Percentiles rank a stretch among this genome's conserved stretches.
Conservation (phyloP, 1,140 invertebrate species). For the Pararge aegeria region DNA sequence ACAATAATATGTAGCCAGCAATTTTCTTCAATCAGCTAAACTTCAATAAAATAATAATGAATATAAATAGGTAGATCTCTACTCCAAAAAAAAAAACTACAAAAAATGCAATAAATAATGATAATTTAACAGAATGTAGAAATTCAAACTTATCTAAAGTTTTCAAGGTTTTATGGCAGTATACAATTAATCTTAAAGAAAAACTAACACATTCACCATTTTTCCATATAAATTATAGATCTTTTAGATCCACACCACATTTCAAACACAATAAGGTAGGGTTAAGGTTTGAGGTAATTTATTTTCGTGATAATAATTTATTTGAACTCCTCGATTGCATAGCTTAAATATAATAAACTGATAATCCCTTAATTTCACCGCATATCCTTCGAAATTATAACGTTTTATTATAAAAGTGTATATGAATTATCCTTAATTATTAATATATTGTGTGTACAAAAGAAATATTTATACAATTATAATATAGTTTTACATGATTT, state of each 20-base stretch:
- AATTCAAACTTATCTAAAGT: neutral
- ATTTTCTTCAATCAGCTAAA: conserved; percentile 10
- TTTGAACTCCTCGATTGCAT: neutral
- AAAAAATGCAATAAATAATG: conserved; percentile 34
- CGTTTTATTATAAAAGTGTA: neutral
- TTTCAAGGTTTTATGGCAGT: neutral
- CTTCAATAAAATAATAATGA: conserved; percentile 16
- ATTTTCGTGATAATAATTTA: neutral
- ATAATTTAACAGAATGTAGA: neutral
- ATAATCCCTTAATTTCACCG: conserved; percentile 2
- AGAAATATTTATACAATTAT: conserved; percentile 14
- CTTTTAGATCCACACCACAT: neutral
- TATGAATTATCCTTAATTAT: neutral
- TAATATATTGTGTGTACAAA: neutral
- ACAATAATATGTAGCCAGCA: conserved; percentile 11
- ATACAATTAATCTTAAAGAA: conserved; percentile 1
- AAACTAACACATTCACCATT: neutral
- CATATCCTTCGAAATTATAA: neutral
- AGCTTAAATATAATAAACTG: neutral
- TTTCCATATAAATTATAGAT: neutral
- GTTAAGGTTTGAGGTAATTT: neutral
- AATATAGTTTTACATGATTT: conserved; percentile 6
- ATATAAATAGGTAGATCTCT: conserved; percentile 48
- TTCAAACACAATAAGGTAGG: neutral
- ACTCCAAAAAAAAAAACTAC: conserved; percentile 34